These are phyloP conservation scores for Prunella fulvescens DNA, from an alignment of 2,113 vertebrate genomes.

Conservation along the genomic window DNA sequence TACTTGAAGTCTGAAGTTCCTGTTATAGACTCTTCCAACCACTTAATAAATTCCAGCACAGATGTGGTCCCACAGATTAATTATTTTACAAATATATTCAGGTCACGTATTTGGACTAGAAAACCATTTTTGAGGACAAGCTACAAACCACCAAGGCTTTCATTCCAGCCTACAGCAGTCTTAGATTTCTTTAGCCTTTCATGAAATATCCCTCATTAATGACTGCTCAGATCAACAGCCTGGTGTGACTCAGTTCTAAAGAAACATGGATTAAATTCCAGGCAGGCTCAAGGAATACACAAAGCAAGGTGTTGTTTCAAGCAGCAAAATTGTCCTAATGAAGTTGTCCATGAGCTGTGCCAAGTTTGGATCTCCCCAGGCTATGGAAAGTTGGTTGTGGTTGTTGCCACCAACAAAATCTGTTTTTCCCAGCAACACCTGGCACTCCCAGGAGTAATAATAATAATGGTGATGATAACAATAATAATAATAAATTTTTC, in stretches of 20 bases:
- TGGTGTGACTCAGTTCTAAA: neutral
- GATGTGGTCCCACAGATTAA: too few species aligned
- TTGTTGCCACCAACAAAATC: neutral
- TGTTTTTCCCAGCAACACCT: neutral
- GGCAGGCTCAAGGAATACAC: neutral
- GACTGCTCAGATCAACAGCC: neutral
- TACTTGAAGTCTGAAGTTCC: neutral
- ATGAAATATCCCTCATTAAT: neutral
- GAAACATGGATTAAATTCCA: neutral
- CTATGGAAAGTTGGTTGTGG: neutral
- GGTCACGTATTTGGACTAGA: neutral
- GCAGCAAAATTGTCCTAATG: neutral
- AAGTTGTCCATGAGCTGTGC: neutral
- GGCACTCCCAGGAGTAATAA: neutral
- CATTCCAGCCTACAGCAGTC: too few species aligned
- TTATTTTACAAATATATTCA: neutral
- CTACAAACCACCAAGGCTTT: neutral
- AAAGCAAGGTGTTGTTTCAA: neutral
- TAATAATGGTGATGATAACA: neutral
- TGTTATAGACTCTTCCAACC: accelerated
- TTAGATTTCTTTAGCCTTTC: neutral
- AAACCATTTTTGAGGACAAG: neutral
- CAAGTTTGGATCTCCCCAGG: neutral
- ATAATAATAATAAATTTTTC: neutral
- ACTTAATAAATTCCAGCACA: neutral